Evolutionary conservation across 2,888 invertebrate genomes (phyloP), one percentile per base, ranked within the genome.

Genomic region (Drosophila diplacantha): DNA sequence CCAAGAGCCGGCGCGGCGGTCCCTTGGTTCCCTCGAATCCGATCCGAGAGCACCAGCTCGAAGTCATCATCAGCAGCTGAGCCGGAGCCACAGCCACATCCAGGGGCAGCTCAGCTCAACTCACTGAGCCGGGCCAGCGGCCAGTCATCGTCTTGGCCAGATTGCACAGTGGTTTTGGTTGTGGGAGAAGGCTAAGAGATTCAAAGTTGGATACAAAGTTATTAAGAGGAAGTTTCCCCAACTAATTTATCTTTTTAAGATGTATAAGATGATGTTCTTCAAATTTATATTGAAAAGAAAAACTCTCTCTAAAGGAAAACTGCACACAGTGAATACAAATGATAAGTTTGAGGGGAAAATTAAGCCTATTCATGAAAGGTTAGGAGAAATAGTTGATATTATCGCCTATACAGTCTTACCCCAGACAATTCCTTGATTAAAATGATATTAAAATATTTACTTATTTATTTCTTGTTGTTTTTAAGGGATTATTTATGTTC

Each of bases 1-100:
- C 81, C 81, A 81, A 80, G 80, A 84, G 80, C 29, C 44, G 44
- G 18, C 44, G 68, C 65, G 58, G 71, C 69, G 37, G 35, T 63
- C 37, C 41, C 47, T 43, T 44, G 24, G 26, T 66, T 55, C 66
- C 43, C 56, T 55, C 31, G 61, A 61, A 61, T 64, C 64, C 34
- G 67, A 47, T 44, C 32, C 51, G 18, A 41, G 41, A 18, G 26
- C 31, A 14, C 39, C 52, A 61, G 44, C 62, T 59, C 67, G 46
- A 34, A 59, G 55, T 18, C 75, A 58, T 5, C 63, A 58, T 18
- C 73, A 35, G 39, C 63, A 61, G 39, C 58, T 41, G 64, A 60
- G 34, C 41, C 59, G 22, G 47, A 69, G 54, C 67, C 51, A 29
- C 32, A 60, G 34, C 43, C 60, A 35, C 51, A 69, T 57, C 68